Base-by-base conservation (phyloP, 2,888 invertebrate species). In the Plagiodera versicolora region DNA sequence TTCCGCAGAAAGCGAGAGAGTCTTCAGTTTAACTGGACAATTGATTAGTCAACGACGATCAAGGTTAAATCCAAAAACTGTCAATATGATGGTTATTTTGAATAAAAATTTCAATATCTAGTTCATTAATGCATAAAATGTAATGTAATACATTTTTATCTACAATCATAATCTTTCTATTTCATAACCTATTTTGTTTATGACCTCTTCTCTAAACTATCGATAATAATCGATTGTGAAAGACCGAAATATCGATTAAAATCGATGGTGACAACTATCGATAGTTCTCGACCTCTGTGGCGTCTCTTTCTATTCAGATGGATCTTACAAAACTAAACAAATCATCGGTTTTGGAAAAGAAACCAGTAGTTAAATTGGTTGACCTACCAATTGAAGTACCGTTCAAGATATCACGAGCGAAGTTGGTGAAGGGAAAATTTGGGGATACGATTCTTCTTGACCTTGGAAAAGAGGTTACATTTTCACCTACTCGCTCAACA, bases 271-370 rank as follows among this genome's bases (percentile, higher is more conserved):
- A 20, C 35, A 2, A 56, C 56, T 56, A 56, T 56, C 56, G 56
- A 56, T 56, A 56, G 56, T 56, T 56, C 56, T 48, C 47, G 16
- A 56, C 30, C 56, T n/a, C n/a, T n/a, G n/a, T n/a, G n/a, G n/a
- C n/a, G n/a, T n/a, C n/a, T n/a, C n/a, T n/a, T n/a, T n/a, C n/a
- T n/a, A n/a, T n/a, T n/a, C n/a, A n/a, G n/a, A n/a, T n/a, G n/a
- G n/a, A n/a, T n/a, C n/a, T n/a, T n/a, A n/a, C n/a, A n/a, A n/a
- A n/a, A n/a, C n/a, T n/a, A n/a, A n/a, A n/a, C n/a, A n/a, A n/a
- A n/a, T n/a, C n/a, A n/a, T n/a, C n/a, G n/a, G n/a, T n/a, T n/a
- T n/a, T n/a, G n/a, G n/a, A n/a, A n/a, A n/a, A n/a, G n/a, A n/a
- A n/a, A n/a, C n/a, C n/a, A n/a, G n/a, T n/a, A n/a, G n/a, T n/a